Percentiles rank a stretch among this genome's conserved stretches.
Evolutionary conservation across 2,113 vertebrate genomes (phyloP).

Genomic region (Calyptommatus sinebrachiatus): DNA sequence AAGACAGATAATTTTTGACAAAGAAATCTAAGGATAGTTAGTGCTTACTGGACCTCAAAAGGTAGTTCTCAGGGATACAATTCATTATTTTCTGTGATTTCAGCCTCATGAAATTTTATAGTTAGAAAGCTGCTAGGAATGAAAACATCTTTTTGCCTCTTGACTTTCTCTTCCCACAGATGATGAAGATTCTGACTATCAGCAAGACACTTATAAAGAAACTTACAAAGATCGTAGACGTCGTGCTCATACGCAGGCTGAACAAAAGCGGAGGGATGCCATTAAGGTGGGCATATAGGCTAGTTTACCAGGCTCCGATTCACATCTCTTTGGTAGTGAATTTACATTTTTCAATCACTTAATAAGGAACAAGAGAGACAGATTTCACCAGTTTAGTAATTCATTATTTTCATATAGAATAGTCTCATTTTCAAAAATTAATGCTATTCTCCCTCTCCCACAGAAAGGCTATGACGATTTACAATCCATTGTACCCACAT

Average conservation of each 20-base stretch:
- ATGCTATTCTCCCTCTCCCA: slow-evolving; percentile 20
- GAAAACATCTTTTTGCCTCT: background rate
- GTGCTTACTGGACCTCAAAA: background rate
- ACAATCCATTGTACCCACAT: slow-evolving; percentile 94
- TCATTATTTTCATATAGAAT: background rate
- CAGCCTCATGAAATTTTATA: background rate
- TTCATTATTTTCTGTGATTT: background rate
- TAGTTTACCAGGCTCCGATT: accelerated
- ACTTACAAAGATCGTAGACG: slow-evolving; percentile 90
- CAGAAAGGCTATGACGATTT: slow-evolving; percentile 98
- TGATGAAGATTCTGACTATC: slow-evolving; percentile 96
- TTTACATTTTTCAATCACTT: accelerated
- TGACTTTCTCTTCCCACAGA: slow-evolving; percentile 65
- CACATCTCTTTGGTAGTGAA: accelerated
- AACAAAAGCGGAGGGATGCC: slow-evolving; percentile 92
- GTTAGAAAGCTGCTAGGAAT: background rate
- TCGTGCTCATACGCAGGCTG: slow-evolving; percentile 91
- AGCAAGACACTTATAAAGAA: slow-evolving; percentile 89
- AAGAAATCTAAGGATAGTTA: background rate
- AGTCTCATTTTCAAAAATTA: background rate
- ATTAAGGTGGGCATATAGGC: slow-evolving; percentile 81
- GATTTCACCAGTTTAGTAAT: background rate
- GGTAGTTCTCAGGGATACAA: no score
- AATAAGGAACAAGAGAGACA: background rate
- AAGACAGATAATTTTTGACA: background rate